Conservation (phyloP, 2,113 vertebrate genomes). For the Alligator sinensis region DNA sequence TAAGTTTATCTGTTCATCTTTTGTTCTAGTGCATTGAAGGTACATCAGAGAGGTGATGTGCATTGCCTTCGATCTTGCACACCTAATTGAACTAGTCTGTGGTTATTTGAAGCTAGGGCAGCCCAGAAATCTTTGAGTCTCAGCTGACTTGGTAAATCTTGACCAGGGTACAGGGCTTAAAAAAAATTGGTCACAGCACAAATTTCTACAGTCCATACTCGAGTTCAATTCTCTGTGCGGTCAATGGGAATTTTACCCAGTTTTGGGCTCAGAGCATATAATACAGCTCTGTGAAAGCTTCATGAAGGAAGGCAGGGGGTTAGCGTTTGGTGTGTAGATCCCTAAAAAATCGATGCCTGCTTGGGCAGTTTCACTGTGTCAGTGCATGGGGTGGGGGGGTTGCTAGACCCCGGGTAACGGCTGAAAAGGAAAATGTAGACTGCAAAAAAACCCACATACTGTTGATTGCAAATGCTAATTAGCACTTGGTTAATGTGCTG, state of each 20-base stretch:
- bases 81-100: accelerated
- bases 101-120: background rate
- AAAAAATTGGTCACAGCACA: too few species aligned
- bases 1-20: accelerated
- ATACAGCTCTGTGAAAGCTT: background rate
- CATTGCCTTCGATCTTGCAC: background rate
- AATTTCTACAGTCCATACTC: too few species aligned
- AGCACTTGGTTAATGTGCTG: background rate
- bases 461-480: background rate
- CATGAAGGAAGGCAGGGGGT: background rate
- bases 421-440: background rate
- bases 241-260: too few species aligned
- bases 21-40: accelerated
- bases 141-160: accelerated
- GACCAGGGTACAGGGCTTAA: background rate
- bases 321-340: background rate
- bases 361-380: background rate
- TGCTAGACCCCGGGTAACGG: background rate
- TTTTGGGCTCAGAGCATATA: background rate
- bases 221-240: background rate
- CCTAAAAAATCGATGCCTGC: background rate
- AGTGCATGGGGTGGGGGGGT: background rate
- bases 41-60: accelerated
- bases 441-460: background rate
- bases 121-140: accelerated